These are phyloP conservation scores for Gouania willdenowi DNA, from an alignment of 2,797 vertebrate species.

Conservation along the genomic window DNA sequence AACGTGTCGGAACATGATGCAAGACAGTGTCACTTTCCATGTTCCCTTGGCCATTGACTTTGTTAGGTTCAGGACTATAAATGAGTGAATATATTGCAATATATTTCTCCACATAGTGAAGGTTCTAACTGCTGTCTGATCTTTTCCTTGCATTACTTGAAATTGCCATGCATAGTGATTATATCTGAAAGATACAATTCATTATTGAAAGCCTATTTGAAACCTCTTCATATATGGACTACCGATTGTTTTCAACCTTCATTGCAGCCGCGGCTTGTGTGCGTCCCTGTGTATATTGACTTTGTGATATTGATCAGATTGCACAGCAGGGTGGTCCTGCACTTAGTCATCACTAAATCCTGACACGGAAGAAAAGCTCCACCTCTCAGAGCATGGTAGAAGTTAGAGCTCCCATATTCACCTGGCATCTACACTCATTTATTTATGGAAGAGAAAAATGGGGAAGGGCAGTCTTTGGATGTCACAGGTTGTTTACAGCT, in stretches of 20 bases:
- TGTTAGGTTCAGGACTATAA: no score
- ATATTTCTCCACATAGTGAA: no score
- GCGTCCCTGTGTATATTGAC: conserved; percentile 33
- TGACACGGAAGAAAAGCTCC: conserved; percentile 27
- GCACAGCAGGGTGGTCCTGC: conserved; percentile 42
- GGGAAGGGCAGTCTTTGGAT: conserved; percentile 10
- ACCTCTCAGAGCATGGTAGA: conserved; percentile 16
- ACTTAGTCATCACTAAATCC: conserved; percentile 14
- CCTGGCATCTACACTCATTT: conserved; percentile 18
- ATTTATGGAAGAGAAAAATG: conserved; percentile 25
- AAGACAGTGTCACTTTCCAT: no score
- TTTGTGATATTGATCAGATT: conserved; percentile 47
- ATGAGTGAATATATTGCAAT: no score
- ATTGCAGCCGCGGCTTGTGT: conserved; percentile 6
- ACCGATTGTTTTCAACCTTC: conserved; percentile 22
- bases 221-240: no score
- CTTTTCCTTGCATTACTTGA: no score
- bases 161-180: no score
- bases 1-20: no score
- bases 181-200: no score
- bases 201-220: no score
- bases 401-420: conserved; percentile 13
- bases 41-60: no score
- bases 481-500: conserved; percentile 8
- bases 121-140: no score